These are phyloP conservation scores for Holacanthus passer DNA, from an alignment of 2,113 vertebrate species.

Conservation along the genomic window DNA sequence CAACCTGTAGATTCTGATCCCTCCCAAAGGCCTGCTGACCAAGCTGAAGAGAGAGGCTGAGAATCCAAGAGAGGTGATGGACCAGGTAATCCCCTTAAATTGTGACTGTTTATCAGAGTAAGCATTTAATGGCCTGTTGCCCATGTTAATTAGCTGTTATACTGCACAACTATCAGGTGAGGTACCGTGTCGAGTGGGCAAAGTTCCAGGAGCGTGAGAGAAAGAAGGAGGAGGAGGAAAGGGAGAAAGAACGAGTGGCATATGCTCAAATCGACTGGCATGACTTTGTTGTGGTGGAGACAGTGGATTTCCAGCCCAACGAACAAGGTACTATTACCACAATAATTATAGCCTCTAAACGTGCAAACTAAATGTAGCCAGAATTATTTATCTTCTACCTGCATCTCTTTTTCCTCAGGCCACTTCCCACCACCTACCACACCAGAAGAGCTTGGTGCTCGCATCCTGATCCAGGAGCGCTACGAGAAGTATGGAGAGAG, in stretches of 20 bases:
- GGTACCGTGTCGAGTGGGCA: slow-evolving; percentile 98
- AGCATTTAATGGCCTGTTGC: neutral
- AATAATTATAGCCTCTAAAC: neutral
- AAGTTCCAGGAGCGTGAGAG: slow-evolving; percentile 98
- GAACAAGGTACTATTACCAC: slow-evolving; percentile 89
- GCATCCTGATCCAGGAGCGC: slow-evolving; percentile 97
- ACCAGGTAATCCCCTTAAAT: slow-evolving; percentile 89
- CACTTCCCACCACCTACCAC: slow-evolving; percentile 98
- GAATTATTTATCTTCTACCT: neutral
- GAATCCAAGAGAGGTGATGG: slow-evolving; percentile 95
- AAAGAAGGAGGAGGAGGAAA: slow-evolving; percentile 98
- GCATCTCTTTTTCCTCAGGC: slow-evolving; percentile 78
- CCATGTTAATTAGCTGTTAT: slow-evolving; percentile 15
- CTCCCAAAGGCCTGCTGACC: slow-evolving; percentile 93
- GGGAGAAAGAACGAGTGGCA: slow-evolving; percentile 95
- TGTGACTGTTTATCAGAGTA: neutral
- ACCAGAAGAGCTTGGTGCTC: slow-evolving; percentile 96
- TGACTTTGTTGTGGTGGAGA: slow-evolving; percentile 98
- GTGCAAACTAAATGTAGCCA: neutral
- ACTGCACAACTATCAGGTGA: slow-evolving; percentile 84
- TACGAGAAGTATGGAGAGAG: slow-evolving; percentile 99
- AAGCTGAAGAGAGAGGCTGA: slow-evolving; percentile 97
- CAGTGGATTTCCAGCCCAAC: slow-evolving; percentile 97
- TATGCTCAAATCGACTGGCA: slow-evolving; percentile 99
- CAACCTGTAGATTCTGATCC: slow-evolving; percentile 91